Base-by-base conservation (phyloP, 2,888 invertebrate species). In the Campoplex nolae region DNA sequence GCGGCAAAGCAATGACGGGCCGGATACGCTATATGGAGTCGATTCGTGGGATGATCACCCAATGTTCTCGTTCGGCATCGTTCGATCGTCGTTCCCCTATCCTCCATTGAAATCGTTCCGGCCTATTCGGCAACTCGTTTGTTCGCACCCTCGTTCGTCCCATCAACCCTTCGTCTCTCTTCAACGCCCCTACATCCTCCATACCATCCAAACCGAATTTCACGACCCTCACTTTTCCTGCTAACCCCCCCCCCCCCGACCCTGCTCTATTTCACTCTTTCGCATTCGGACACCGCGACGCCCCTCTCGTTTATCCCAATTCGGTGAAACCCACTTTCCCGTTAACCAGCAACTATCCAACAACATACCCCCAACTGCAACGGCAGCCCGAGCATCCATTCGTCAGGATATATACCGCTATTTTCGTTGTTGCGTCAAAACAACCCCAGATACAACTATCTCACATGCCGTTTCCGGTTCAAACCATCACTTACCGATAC, bases 341-440 rank as follows among this genome's bases (percentile, higher is more conserved):
- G 68, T 56, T 74, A 76, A 70, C 75, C 58, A 78, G 68, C 51
- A 62, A 68, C 68, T 74, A 78, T 85, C 70, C 58, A 13, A n/a
- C 32, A 62, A 23, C 68, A 23, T 23, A 28, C 58, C 62, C 16
- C 71, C 42, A 45, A 42, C 56, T 76, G 38, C 35, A 42, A 70
- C 54, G 32, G 18, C 45, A 16, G 42, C 42, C 71, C 70, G 13
- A 58, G 68, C 42, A 38, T 28, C 35, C 56, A 65, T 75, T 74
- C 71, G 54, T 28, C 42, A 51, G 48, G 23, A 58, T 56, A 74
- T 74, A 48, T 48, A 85, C 70, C 45, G 73, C 84, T 83, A 88
- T 85, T 86, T 84, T 88, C 85, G 75, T 83, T 86, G 88, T 88
- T 81, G 65, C 62, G 76, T 83, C 70, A 81, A 78, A 86, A 88